Evolutionary conservation across 2,888 invertebrate species (phyloP), one percentile per base, ranked within the genome.

Genomic region (Sabatieria punctata): DNA sequence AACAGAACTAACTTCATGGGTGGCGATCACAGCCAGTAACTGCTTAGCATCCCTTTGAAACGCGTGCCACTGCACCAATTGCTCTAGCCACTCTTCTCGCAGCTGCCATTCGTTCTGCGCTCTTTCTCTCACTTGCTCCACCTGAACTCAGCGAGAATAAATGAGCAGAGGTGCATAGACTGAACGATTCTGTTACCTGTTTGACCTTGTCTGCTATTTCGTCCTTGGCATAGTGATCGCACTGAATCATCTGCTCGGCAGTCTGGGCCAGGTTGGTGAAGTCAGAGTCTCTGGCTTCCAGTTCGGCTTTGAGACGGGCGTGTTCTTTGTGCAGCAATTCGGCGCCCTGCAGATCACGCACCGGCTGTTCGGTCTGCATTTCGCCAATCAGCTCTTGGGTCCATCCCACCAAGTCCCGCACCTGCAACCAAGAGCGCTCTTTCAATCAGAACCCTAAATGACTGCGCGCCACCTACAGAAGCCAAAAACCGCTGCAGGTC

Each of bases 31-130:
- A 52, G 85, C 82, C 63, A 89, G 84, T 50, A 95, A 76, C 66
- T 85, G 83, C 61, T 85, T 85, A 15, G 86, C 85, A 69, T 95
- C 95, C 2, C 91, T 74, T 52, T 88, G 69, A 77, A 95, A 93
- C 67, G 85, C 82, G 69, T 91, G 89, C 59, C 89, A 74, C 68
- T 91, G 88, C 51, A 85, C 83, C 51, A 86, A 75, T 66, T 91
- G 86, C 65, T 86, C 85, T 37, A 88, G 68, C 60, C 83, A 80
- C 42, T 85, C 78, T 65, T 85, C 85, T 57, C 86, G 80, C 45
- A 80, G 76, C 52, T 84, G 82, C 86, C 89, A 91, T 1, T 83
- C 82, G 0, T 77, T 76, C 59, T 82, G 80, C 24, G 88, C 71
- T 45, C 77, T 77, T 48, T 79, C 78, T 0, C 84, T 74, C 62